A percentile compares a stretch with the other conserved stretches of the same genome.
phyloP scores from a whole-genome alignment of 2,113 vertebrate genomes.

The Mixornis gularis region DNA sequence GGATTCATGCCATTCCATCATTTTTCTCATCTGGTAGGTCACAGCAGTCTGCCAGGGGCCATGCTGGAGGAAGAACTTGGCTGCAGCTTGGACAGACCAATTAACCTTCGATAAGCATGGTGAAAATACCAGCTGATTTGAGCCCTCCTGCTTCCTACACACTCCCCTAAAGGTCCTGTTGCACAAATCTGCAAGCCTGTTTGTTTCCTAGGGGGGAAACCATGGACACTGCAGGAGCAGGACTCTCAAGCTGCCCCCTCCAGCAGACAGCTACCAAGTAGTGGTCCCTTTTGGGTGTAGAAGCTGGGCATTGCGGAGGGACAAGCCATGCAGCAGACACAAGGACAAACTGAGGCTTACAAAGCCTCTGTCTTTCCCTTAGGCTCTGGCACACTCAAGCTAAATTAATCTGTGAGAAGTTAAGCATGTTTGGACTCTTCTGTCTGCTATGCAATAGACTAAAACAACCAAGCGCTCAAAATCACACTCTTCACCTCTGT shows the following conservation, averaged over 20 bases:
- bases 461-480: background rate
- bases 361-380: background rate
- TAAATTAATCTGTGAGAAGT: background rate
- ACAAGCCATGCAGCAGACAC: background rate
- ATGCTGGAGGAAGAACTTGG: background rate
- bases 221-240: background rate
- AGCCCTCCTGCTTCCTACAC: background rate
- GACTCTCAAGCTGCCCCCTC: background rate
- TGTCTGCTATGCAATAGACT: background rate
- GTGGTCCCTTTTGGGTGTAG: background rate
- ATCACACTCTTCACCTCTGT: background rate
- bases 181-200: background rate
- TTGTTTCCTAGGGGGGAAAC: background rate
- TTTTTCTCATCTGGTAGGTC: background rate
- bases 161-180: background rate
- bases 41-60: background rate
- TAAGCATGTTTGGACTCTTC: background rate
- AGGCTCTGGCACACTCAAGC: background rate
- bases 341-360: background rate
- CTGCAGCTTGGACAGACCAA: background rate
- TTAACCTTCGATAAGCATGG: fast-evolving
- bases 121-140: background rate
- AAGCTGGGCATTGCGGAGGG: background rate
- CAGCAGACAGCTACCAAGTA: background rate
- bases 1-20: background rate